Conservation (phyloP, 2,888 invertebrate species). For the Folsomia candida region DNA sequence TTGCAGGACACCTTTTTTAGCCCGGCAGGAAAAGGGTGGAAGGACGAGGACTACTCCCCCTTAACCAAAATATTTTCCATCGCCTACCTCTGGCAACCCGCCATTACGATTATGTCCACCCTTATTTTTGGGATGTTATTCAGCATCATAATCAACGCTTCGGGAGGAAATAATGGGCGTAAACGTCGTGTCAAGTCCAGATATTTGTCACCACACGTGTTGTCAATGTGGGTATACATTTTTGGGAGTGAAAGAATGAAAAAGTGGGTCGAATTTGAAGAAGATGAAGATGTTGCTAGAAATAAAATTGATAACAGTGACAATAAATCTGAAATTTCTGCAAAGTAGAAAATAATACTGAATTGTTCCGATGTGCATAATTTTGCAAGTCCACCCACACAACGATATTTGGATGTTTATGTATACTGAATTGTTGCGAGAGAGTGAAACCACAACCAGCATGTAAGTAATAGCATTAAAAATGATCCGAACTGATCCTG, state of each 20-base stretch:
- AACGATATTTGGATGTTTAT: no score
- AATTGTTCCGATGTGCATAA: no score
- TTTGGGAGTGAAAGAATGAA: conserved; percentile 23
- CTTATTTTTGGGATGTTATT: conserved; percentile 35
- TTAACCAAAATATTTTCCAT: conserved; percentile 29
- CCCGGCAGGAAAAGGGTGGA: conserved; percentile 26
- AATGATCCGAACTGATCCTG: no score
- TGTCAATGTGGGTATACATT: conserved; percentile 29
- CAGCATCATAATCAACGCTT: conserved; percentile 27
- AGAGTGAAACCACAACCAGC: no score
- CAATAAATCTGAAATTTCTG: no score
- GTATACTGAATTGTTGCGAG: no score
- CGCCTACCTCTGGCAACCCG: conserved; percentile 41
- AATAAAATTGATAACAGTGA: background rate
- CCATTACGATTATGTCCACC: conserved; percentile 26
- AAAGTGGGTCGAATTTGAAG: conserved; percentile 33
- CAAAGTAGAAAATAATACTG: no score
- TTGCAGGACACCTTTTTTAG: background rate
- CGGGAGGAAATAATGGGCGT: no score
- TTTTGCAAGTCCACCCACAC: no score
- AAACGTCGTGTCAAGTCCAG: conserved; percentile 21
- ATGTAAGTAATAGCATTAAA: no score
- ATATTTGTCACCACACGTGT: conserved; percentile 31
- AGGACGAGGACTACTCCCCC: conserved; percentile 26
- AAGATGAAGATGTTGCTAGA: background rate